phyloP scores from a whole-genome alignment of 2,113 vertebrate species.

The Cryptoleucopteryx plumbea region DNA sequence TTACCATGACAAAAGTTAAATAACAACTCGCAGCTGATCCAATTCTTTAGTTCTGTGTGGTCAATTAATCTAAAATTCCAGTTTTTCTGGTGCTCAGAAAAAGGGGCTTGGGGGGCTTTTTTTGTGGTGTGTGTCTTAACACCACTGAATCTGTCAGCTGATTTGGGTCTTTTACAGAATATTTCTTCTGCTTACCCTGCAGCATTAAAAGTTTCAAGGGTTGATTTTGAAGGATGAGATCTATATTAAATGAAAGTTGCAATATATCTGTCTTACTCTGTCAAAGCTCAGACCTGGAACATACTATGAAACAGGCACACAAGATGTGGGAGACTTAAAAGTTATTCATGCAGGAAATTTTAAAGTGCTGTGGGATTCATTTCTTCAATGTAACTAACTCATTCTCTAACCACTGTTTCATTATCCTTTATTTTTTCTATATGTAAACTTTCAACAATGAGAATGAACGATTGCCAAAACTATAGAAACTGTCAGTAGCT shows the following conservation, averaged over 20 bases:
- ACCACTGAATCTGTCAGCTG: neutral
- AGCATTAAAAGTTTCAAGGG: neutral
- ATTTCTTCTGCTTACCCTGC: neutral
- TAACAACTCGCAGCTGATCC: neutral
- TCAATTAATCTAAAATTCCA: neutral
- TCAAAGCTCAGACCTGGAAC: neutral
- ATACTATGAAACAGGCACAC: neutral
- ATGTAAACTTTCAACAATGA: neutral
- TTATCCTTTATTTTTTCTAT: neutral
- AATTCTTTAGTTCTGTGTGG: neutral
- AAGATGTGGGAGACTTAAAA: neutral
- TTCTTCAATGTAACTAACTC: conserved; percentile 12
- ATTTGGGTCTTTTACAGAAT: neutral
- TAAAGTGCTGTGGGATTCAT: neutral
- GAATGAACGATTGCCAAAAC: neutral
- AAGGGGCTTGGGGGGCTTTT: neutral
- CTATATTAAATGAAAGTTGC: neutral
- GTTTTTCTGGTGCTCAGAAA: neutral
- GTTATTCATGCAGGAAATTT: conserved; percentile 6
- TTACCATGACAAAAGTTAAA: neutral
- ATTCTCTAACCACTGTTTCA: conserved; percentile 11
- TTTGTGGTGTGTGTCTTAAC: neutral
- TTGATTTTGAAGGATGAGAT: neutral
- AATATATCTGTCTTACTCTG: neutral
- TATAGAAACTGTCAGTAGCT: neutral